These are phyloP conservation scores for Huso huso DNA, from an alignment of 2,797 vertebrate species.

Conservation along the genomic window DNA sequence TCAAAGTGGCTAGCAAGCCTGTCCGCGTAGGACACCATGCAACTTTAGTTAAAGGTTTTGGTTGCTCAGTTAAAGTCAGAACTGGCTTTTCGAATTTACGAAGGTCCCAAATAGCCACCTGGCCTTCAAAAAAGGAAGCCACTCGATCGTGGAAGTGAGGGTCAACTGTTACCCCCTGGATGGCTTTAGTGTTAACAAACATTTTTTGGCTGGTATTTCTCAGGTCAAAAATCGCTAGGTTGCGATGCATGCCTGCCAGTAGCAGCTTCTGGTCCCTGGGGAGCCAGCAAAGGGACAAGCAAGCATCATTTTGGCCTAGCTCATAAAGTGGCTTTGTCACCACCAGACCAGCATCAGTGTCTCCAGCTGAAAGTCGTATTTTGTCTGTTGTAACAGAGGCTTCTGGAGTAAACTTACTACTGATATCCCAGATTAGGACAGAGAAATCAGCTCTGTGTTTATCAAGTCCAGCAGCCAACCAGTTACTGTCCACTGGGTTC, in stretches of 20 bases:
- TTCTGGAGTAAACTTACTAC: slow-evolving; percentile 84
- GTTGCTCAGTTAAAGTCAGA: slow-evolving; percentile 87
- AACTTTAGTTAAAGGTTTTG: slow-evolving; percentile 91
- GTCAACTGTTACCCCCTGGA: slow-evolving; percentile 93
- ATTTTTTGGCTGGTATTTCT: slow-evolving; percentile 96
- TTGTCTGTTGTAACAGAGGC: slow-evolving; percentile 72
- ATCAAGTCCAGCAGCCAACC: slow-evolving; percentile 90
- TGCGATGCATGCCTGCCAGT: slow-evolving; percentile 93
- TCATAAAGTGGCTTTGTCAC: slow-evolving; percentile 93
- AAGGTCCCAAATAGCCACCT: slow-evolving; percentile 97
- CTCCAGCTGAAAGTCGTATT: slow-evolving; percentile 77
- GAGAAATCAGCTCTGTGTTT: slow-evolving; percentile 96
- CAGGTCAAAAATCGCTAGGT: slow-evolving; percentile 92
- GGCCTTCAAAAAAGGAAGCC: slow-evolving; percentile 95
- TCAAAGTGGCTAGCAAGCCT: slow-evolving; percentile 86
- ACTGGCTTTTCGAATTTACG: slow-evolving; percentile 97
- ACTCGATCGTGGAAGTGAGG: slow-evolving; percentile 89
- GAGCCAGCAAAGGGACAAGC: slow-evolving; percentile 93
- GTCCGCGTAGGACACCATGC: slow-evolving; percentile 95
- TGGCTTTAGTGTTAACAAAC: slow-evolving; percentile 96
- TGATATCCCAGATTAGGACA: slow-evolving; percentile 94
- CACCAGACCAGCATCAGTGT: slow-evolving; percentile 71
- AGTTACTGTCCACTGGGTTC: slow-evolving; percentile 89
- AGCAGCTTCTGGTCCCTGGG: slow-evolving; percentile 91
- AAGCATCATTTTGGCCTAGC: slow-evolving; percentile 91